Percentiles rank a stretch among this genome's conserved stretches.
phyloP scores from a whole-genome alignment of 2,888 invertebrate species.

The Caenorhabditis sp. region DNA sequence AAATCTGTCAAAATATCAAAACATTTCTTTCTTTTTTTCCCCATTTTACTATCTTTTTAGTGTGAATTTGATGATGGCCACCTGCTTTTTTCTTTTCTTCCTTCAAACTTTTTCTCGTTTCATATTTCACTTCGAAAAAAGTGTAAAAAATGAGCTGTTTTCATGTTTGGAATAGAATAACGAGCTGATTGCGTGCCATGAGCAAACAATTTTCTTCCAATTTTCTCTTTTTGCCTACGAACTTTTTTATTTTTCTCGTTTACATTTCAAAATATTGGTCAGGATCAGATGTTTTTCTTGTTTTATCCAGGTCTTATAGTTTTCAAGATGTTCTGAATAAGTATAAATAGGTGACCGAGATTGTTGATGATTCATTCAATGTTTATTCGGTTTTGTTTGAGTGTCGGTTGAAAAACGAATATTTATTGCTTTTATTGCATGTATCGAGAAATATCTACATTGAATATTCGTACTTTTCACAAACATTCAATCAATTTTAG shows the following conservation, averaged over 20 bases:
- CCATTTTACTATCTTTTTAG: neutral
- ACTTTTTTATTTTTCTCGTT: neutral
- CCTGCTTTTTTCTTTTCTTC: neutral
- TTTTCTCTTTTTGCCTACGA: neutral
- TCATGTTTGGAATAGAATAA: neutral
- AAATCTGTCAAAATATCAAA: too few relatives aligned
- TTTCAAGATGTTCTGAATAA: neutral
- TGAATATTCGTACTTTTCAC: too few relatives aligned
- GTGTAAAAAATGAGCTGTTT: neutral
- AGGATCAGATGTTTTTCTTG: too few relatives aligned
- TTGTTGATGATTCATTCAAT: neutral
- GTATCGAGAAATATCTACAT: too few relatives aligned
- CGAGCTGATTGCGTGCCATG: neutral
- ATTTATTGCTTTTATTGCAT: neutral
- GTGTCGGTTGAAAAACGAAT: neutral
- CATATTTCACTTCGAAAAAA: neutral
- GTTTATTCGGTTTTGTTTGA: neutral
- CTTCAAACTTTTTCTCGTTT: too few relatives aligned
- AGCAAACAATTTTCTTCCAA: neutral
- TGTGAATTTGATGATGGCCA: neutral
- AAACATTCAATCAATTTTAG: too few relatives aligned
- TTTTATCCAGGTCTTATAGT: too few relatives aligned
- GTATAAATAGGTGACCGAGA: neutral
- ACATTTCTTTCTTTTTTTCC: too few relatives aligned
- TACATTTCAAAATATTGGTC: too few relatives aligned